Conservation (phyloP, 2,797 vertebrate genomes). For the Aplochiton taeniatus region DNA sequence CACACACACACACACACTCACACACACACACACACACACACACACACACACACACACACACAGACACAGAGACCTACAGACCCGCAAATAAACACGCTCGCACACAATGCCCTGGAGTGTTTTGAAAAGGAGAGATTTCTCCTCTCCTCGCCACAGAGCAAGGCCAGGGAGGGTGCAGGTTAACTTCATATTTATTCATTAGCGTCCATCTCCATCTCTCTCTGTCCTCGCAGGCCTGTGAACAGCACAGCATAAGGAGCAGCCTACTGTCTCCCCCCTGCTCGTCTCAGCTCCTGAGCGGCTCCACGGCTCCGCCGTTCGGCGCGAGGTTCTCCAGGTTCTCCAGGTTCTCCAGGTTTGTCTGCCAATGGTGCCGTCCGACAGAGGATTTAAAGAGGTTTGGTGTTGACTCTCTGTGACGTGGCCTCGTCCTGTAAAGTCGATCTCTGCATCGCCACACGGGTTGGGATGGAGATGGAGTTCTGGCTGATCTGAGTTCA, state of each 20-base stretch:
- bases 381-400: no score
- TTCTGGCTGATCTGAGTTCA: constrained; percentile 24
- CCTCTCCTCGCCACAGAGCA: constrained; percentile 56
- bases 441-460: constrained; percentile 2
- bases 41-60: constrained; percentile 17
- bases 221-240: constrained; percentile 49
- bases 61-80: constrained; percentile 3
- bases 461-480: constrained; percentile 8
- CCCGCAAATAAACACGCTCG: constrained; percentile 29
- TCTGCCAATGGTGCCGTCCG: no score
- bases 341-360: no score
- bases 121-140: constrained; percentile 51
- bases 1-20: constrained; percentile 9
- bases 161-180: constrained; percentile 68
- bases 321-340: no score
- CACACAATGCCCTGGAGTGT: constrained; percentile 60
- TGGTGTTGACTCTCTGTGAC: no score
- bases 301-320: no score
- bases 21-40: constrained; percentile 11
- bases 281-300: constrained; percentile 47
- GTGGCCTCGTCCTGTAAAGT: no score
- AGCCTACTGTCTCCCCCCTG: no score
- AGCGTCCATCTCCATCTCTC: constrained; percentile 53
- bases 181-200: constrained; percentile 80
- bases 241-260: constrained; percentile 58